Evolutionary conservation across 2,113 vertebrate genomes (phyloP).

Genomic region (Haemorhous mexicanus): DNA sequence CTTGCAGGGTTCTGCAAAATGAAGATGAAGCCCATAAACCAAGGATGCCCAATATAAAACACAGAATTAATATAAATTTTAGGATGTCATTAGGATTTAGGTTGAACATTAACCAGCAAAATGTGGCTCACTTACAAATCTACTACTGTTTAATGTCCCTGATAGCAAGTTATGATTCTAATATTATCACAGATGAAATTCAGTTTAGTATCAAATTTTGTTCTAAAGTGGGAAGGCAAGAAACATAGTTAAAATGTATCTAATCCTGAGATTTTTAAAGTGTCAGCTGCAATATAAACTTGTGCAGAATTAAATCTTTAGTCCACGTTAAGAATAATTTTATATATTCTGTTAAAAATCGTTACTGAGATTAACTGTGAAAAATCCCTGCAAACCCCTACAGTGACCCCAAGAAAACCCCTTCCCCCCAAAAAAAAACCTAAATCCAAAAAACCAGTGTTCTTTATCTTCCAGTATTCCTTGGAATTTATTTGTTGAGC

Average conservation of each 20-base stretch:
- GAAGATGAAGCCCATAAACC: background rate
- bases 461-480: background rate
- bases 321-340: background rate
- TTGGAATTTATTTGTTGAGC: background rate
- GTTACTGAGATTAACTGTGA: background rate
- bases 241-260: background rate
- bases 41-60: background rate
- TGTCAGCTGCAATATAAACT: background rate
- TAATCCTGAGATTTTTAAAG: background rate
- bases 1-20: background rate
- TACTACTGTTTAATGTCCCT: background rate
- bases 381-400: background rate
- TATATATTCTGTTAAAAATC: background rate
- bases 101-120: background rate
- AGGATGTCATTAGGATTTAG: background rate
- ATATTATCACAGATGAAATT: background rate
- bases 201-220: background rate
- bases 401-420: background rate
- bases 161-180: background rate
- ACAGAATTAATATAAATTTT: background rate
- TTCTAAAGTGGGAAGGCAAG: background rate
- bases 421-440: too few relatives aligned
- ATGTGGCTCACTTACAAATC: background rate
- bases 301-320: background rate
- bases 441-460: rapidly evolving